These are phyloP conservation scores for Leptopilina boulardi DNA, from an alignment of 1,140 invertebrate genomes.

Conservation along the genomic window DNA sequence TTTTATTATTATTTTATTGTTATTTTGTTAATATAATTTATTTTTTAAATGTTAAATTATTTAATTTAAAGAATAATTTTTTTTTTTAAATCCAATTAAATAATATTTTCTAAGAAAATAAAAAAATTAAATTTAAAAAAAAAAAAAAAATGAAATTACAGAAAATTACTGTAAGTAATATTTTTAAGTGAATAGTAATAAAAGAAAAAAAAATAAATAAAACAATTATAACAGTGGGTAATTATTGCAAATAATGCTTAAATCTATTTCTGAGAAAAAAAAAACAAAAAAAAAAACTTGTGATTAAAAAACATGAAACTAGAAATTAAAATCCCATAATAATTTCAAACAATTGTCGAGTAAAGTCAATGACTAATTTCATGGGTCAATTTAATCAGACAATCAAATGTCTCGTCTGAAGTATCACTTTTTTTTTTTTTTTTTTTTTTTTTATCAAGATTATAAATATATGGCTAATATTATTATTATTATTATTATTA, in stretches of 20 bases:
- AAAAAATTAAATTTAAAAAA: too few relatives aligned
- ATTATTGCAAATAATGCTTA: background rate
- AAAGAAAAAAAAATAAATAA: background rate
- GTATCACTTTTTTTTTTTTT: too few relatives aligned
- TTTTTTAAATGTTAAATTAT: too few relatives aligned
- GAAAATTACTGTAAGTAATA: too few relatives aligned
- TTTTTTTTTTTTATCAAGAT: background rate
- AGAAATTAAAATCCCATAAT: conserved; percentile 14
- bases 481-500: background rate
- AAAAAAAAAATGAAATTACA: too few relatives aligned
- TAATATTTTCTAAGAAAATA: too few relatives aligned
- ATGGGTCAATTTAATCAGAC: conserved; percentile 30
- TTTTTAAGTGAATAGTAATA: background rate
- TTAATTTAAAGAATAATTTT: too few relatives aligned
- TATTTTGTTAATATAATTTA: too few relatives aligned
- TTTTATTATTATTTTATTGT: too few relatives aligned
- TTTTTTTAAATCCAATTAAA: too few relatives aligned
- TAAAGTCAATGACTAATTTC: conserved; percentile 32
- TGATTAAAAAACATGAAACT: background rate
- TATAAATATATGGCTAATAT: background rate
- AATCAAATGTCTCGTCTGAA: conserved; percentile 3
- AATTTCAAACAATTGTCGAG: conserved; percentile 1
- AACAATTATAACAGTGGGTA: background rate
- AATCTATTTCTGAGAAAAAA: background rate
- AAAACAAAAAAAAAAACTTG: background rate